Evolutionary conservation across 2,888 invertebrate species (phyloP).

Genomic region (Chromoteleia sp.): DNA sequence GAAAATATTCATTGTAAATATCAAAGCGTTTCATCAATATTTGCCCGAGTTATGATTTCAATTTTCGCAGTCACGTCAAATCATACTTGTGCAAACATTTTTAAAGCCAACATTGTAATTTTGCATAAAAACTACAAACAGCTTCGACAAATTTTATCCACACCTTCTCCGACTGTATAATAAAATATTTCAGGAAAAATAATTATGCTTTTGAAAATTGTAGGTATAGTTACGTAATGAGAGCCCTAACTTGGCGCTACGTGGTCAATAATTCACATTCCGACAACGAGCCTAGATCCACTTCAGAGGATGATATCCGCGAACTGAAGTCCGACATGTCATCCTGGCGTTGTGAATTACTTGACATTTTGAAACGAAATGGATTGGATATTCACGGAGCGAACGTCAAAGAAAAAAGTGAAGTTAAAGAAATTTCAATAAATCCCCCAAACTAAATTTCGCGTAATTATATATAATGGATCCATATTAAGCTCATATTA

Average conservation of each 20-base stretch:
- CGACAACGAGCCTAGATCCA: slow-evolving; percentile 92
- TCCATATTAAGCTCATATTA: too few species aligned
- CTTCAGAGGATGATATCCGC: slow-evolving; percentile 97
- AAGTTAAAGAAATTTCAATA: neutral
- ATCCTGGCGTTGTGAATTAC: slow-evolving; percentile 94
- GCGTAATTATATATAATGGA: too few species aligned
- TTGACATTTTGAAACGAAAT: slow-evolving; percentile 94
- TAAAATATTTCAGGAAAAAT: too few species aligned
- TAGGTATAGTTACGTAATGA: slow-evolving; percentile 92
- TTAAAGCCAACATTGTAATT: neutral
- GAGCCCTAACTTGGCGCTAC: slow-evolving; percentile 96
- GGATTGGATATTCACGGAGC: slow-evolving; percentile 93
- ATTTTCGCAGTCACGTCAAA: slow-evolving; percentile 34
- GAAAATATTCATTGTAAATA: slow-evolving; percentile 14
- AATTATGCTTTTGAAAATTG: too few species aligned
- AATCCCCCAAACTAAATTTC: too few species aligned
- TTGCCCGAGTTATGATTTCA: slow-evolving; percentile 16
- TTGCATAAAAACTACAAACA: neutral
- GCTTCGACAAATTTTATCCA: neutral
- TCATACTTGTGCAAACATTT: slow-evolving; percentile 11
- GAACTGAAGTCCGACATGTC: slow-evolving; percentile 98
- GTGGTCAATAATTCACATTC: slow-evolving; percentile 95
- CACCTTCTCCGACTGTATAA: too few species aligned
- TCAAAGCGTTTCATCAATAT: slow-evolving; percentile 23
- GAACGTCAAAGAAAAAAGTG: slow-evolving; percentile 91